Conservation (phyloP, 2,888 invertebrate species). For the Azorinus chamasolen region DNA sequence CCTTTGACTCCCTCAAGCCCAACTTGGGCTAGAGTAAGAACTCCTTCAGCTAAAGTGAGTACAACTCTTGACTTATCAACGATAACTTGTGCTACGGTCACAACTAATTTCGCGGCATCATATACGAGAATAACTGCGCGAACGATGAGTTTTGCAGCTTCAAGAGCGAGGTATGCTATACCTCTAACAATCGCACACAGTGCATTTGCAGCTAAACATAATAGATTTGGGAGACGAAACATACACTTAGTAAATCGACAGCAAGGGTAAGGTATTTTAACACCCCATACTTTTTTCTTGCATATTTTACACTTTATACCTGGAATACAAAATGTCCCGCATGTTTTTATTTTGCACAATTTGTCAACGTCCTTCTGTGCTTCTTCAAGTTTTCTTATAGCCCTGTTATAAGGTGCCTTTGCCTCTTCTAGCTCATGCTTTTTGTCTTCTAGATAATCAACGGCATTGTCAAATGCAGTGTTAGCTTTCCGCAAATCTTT, state of each 20-base stretch:
- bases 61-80: slow-evolving; percentile 65
- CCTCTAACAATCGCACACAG: slow-evolving; percentile 36
- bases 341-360: slow-evolving; percentile 57
- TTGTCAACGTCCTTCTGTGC: slow-evolving; percentile 63
- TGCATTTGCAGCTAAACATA: slow-evolving; percentile 34
- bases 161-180: slow-evolving; percentile 59
- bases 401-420: slow-evolving; percentile 54
- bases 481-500: slow-evolving; percentile 45
- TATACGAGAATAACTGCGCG: slow-evolving; percentile 50
- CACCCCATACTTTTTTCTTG: slow-evolving; percentile 25
- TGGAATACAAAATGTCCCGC: slow-evolving; percentile 56
- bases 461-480: slow-evolving; percentile 53
- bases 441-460: slow-evolving; percentile 38
- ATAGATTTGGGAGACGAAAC: slow-evolving; percentile 49
- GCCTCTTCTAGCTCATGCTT: slow-evolving; percentile 55
- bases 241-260: slow-evolving; percentile 52
- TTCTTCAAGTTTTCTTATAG: slow-evolving; percentile 39
- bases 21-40: slow-evolving; percentile 44
- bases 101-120: slow-evolving; percentile 55
- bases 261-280: slow-evolving; percentile 54
- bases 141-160: slow-evolving; percentile 62
- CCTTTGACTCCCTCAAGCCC: slow-evolving; percentile 48
- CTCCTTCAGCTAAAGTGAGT: slow-evolving; percentile 46
- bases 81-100: slow-evolving; percentile 52
- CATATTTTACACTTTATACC: slow-evolving; percentile 59